phyloP scores from a whole-genome alignment of 30 jellyfish, hydroid and myxozoan species.

The Cassiopea xamachana region DNA sequence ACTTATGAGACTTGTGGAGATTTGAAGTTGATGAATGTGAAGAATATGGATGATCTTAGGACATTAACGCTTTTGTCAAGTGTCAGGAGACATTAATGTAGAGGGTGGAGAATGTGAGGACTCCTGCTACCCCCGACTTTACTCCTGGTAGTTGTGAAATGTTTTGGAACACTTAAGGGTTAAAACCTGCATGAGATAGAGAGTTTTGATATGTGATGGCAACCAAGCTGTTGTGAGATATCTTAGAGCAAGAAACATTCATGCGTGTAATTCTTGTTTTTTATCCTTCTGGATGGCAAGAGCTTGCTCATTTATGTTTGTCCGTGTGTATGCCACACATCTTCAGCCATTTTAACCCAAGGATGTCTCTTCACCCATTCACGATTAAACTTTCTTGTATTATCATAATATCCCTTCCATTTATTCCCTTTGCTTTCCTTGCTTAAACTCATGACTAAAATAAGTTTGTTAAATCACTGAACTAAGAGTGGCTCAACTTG shows the following conservation, averaged over 20 bases:
- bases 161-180: not conserved
- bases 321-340: constrained; percentile 6
- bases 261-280: not conserved
- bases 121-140: not conserved
- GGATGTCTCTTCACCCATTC: constrained; percentile 69
- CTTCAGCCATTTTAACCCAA: constrained; percentile 57
- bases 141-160: not conserved
- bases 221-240: not conserved
- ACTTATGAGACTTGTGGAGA: not conserved
- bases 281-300: too few relatives aligned
- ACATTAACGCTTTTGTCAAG: not conserved
- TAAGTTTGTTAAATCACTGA: too few relatives aligned
- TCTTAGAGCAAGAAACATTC: not conserved
- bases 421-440: constrained; percentile 23
- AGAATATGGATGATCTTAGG: not conserved
- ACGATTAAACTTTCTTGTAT: constrained; percentile 41
- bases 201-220: not conserved
- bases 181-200: not conserved
- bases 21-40: not conserved
- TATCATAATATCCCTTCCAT: constrained; percentile 59
- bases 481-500: not conserved
- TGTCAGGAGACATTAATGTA: not conserved
- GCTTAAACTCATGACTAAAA: constrained; percentile 12
- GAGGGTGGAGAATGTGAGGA: not conserved
- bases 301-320: not conserved